Conservation (phyloP, 2,797 vertebrate genomes). For the Synaphobranchus kaupii region DNA sequence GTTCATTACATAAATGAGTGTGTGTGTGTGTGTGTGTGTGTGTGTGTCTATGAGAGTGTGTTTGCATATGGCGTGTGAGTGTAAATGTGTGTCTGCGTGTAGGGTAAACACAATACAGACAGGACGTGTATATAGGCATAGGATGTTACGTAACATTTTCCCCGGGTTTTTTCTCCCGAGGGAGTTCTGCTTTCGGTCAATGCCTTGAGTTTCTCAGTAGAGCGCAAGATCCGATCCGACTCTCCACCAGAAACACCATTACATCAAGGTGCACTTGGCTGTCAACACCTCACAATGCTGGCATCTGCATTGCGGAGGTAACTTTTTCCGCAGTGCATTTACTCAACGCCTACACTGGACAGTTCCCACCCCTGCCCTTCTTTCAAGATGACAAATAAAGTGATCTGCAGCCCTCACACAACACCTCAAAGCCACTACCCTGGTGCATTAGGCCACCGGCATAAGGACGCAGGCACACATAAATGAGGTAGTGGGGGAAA, state of each 20-base stretch:
- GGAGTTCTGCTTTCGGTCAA: neutral
- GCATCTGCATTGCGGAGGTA: neutral
- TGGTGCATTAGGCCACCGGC: neutral
- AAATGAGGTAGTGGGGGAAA: too few relatives aligned
- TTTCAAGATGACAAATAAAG: neutral
- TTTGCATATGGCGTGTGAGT: neutral
- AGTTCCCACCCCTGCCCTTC: neutral
- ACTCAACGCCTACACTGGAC: neutral
- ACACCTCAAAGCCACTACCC: neutral
- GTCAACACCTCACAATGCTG: neutral
- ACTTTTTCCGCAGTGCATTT: neutral
- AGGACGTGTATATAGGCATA: slow-evolving; percentile 1
- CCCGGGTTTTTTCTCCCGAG: slow-evolving; percentile 5
- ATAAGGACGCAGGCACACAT: too few relatives aligned
- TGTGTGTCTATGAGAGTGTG: neutral
- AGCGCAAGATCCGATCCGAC: neutral
- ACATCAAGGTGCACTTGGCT: neutral
- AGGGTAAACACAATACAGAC: slow-evolving; percentile 4
- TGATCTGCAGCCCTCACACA: neutral
- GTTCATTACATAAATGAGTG: neutral
- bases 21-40: neutral
- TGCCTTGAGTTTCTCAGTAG: neutral
- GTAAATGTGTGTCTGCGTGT: neutral
- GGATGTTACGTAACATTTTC: slow-evolving; percentile 1
- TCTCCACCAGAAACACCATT: neutral